Evolutionary conservation across 2,888 invertebrate species (phyloP).

Genomic region (Drepanosiphum platanoidis): DNA sequence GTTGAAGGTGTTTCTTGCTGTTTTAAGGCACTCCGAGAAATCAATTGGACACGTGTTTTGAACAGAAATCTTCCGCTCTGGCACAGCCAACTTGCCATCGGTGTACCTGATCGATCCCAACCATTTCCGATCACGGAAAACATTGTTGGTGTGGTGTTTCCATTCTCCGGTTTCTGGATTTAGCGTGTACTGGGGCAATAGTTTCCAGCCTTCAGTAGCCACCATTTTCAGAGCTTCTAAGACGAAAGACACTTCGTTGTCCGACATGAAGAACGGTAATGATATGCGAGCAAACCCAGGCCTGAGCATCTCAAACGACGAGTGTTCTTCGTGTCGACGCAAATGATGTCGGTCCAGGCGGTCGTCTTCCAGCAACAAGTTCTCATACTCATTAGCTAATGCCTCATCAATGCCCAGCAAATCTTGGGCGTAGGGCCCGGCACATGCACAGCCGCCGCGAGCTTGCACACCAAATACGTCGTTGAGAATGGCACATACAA

Average conservation of each 20-base stretch:
- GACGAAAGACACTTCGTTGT: slow-evolving; percentile 82
- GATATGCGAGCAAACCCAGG: slow-evolving; percentile 89
- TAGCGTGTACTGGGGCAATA: slow-evolving; percentile 87
- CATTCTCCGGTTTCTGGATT: slow-evolving; percentile 90
- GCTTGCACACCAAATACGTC: slow-evolving; percentile 93
- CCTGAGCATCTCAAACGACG: slow-evolving; percentile 76
- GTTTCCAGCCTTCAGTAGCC: slow-evolving; percentile 88
- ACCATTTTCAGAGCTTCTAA: slow-evolving; percentile 87
- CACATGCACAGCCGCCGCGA: slow-evolving; percentile 82
- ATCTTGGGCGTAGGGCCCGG: slow-evolving; percentile 85
- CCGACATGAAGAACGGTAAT: slow-evolving; percentile 85
- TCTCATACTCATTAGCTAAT: slow-evolving; percentile 80
- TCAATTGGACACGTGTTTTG: slow-evolving; percentile 80
- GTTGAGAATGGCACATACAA: slow-evolving; percentile 85
- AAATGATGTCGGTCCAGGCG: slow-evolving; percentile 71
- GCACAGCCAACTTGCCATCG: slow-evolving; percentile 79
- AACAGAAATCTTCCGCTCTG: slow-evolving; percentile 78
- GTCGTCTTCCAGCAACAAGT: slow-evolving; percentile 74
- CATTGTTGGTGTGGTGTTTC: slow-evolving; percentile 82
- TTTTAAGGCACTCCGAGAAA: slow-evolving; percentile 80
- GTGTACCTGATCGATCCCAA: slow-evolving; percentile 80
- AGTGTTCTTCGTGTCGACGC: slow-evolving; percentile 70
- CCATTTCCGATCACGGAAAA: slow-evolving; percentile 85
- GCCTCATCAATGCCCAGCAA: slow-evolving; percentile 84
- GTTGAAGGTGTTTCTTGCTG: slow-evolving; percentile 81